Base-by-base conservation (phyloP, 2,888 invertebrate genomes). In the Sphecodes monilicornis region DNA sequence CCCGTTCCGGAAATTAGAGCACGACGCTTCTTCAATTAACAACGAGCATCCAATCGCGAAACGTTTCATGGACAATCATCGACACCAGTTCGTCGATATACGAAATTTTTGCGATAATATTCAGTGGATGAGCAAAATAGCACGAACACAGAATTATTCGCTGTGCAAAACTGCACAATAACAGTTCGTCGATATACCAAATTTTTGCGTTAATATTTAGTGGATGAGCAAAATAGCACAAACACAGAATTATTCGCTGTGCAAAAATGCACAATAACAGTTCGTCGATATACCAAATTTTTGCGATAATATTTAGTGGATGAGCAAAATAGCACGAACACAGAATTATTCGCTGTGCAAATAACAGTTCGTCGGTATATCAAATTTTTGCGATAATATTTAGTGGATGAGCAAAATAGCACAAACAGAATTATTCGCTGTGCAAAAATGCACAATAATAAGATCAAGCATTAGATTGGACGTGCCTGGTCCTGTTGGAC, bases 1-100 rank as follows among this genome's bases (percentile, higher is more conserved):
- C 50, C n/a, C 64, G 66, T 18, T 39, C 4, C 22, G 66, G 66
- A 66, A 66, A 66, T 66, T 66, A 39, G 66, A 66, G n/a, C 39
- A 39, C 36, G 36, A 36, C 36, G 32, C n/a, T 18, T 18, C 18
- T 64, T 29, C 29, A 64, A 64, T 64, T 18, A 64, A 29, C 8
- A 29, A 64, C 29, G 8, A 64, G 29, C 29, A 0, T 64, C 32
- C 16, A 18, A 64, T 64, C 64, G 64, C 2, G 64, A 3, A 18
- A 29, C 29, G 50, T n/a, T 50, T n/a, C 10, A 50, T n/a, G 8
- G 3, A n/a, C 10, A n/a, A 50, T 50, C 50, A n/a, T 8, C 10
- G 50, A 10, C 46, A 50, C 22, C 3, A 0, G n/a, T n/a, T n/a
- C n/a, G n/a, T n/a, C n/a, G n/a, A n/a, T n/a, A n/a, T n/a, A n/a